Evolutionary conservation across 2,888 invertebrate species (phyloP), one percentile per base, ranked within the genome.

Genomic region (Xestoiulus laeticollis): DNA sequence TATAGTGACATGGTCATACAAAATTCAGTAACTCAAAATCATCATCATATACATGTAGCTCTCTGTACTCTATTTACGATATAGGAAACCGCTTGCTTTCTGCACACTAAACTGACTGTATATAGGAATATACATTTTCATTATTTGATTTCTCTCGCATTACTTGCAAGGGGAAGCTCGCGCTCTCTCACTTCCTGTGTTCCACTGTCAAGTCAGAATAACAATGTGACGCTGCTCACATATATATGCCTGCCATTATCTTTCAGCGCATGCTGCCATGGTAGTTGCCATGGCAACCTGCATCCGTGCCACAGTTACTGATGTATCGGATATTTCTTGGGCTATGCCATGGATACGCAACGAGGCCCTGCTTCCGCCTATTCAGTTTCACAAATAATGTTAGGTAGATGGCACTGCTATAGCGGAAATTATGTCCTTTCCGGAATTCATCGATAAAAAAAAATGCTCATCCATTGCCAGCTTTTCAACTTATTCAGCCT

Each of bases 101-200:
- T 68, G 68, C 12, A 68, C 22, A 68, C 22, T 10, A 12, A 26
- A 68, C n/a, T 59, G 59, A 59, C 59, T 59, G 48, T 19, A 1
- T n/a, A 59, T 59, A 59, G 38, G 38, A 1, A 19, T 26, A 26
- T 8, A 26, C 68, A 26, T 68, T 68, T 68, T 68, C 68, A 26
- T 68, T 68, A 68, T 68, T 68, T 68, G 68, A 68, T 68, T 68
- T 68, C 68, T 68, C 68, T 68, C 68, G 68, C 22, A 68, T 68
- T 68, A 68, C 68, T 5, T 22, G 68, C 59, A 59, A 59, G n/a
- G 59, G n/a, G 59, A 59, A n/a, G 59, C 68, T 68, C n/a, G 68
- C 26, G 19, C 22, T 26, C 68, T 68, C 68, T 68, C 26, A 68
- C 68, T 68, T 68, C 68, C 68, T 26, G 68, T 68, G 12, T 68